These are phyloP conservation scores for Orchesella cincta DNA, from an alignment of 1,140 invertebrate species.

Conservation along the genomic window DNA sequence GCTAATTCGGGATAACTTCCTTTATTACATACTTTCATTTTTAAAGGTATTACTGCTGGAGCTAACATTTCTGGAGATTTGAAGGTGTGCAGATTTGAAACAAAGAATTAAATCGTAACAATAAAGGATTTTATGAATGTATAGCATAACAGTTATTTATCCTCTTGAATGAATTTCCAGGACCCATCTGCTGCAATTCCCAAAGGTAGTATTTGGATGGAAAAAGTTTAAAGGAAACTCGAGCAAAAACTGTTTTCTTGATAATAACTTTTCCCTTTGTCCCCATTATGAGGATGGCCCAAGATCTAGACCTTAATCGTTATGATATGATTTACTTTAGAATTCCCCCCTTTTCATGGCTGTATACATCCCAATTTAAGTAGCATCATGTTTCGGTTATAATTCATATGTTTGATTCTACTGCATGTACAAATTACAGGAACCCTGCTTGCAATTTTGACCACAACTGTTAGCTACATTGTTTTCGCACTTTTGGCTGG, in stretches of 20 bases:
- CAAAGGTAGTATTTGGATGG: constrained; percentile 53
- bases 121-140: neutral
- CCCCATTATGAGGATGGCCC: too few relatives aligned
- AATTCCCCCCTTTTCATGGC: too few relatives aligned
- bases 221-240: neutral
- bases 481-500: constrained; percentile 78
- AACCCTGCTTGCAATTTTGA: constrained; percentile 80
- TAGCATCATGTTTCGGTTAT: too few relatives aligned
- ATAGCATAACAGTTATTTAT: neutral
- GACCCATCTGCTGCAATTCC: constrained; percentile 88
- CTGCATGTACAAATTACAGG: too few relatives aligned
- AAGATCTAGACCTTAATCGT: too few relatives aligned
- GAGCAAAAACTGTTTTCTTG: too few relatives aligned
- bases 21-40: neutral
- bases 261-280: too few relatives aligned
- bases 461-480: constrained; percentile 82
- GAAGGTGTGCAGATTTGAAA: constrained; percentile 70
- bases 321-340: constrained; percentile 64
- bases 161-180: constrained; percentile 59
- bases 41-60: constrained; percentile 57
- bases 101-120: too few relatives aligned
- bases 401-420: too few relatives aligned
- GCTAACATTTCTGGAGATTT: constrained; percentile 89
- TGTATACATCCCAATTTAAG: too few relatives aligned
- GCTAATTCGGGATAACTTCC: too few relatives aligned